Conservation (phyloP, 2,113 vertebrate species). For the Lophotis ruficrista region DNA sequence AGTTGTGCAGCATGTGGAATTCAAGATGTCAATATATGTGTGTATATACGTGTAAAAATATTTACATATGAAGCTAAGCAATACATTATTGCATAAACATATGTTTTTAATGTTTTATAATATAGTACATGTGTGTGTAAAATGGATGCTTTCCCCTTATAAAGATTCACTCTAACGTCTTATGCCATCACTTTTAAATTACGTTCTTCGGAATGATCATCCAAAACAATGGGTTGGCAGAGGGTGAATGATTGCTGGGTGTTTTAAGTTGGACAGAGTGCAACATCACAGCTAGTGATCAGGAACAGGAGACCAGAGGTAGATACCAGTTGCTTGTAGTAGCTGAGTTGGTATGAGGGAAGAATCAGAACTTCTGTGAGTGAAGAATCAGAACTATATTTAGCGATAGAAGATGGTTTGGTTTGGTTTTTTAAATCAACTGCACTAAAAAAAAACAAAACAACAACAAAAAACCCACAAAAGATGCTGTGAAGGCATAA, state of each 20-base stretch:
- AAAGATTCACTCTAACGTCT: not conserved
- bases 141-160: not conserved
- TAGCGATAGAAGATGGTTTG: not conserved
- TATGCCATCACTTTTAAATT: fast-evolving
- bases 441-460: not conserved
- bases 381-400: not conserved
- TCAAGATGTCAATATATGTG: not conserved
- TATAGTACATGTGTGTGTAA: not conserved
- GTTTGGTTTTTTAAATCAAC: not conserved
- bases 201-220: not conserved
- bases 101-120: not conserved
- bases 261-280: not conserved
- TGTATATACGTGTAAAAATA: not conserved
- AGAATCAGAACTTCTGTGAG: not conserved
- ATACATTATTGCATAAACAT: not conserved
- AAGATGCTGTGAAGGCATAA: not conserved
- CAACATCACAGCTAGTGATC: not conserved
- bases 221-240: not conserved
- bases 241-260: not conserved
- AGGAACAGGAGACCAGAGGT: not conserved
- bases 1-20: not conserved
- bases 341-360: not conserved
- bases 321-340: not conserved
- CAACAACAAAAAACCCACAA: not conserved
- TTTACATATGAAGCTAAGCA: not conserved